Evolutionary conservation across 2,888 invertebrate genomes (phyloP).

Genomic region (Hydropsyche betteni): DNA sequence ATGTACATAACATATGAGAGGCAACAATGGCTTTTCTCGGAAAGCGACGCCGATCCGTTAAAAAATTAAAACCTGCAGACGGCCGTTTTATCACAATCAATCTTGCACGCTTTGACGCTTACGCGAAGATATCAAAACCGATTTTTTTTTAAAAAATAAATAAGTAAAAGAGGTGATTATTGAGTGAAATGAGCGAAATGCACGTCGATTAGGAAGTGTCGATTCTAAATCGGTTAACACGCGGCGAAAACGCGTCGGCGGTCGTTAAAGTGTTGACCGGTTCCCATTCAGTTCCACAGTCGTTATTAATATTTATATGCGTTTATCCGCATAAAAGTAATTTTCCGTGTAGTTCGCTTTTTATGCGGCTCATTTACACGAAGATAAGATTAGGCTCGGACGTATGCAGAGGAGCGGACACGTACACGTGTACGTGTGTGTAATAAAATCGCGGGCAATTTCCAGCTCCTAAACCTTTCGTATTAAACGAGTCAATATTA

Average conservation of each 20-base stretch:
- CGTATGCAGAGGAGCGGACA: slow-evolving; percentile 9
- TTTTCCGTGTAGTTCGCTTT: slow-evolving; percentile 42
- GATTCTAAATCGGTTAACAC: background rate
- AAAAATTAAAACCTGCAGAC: no score
- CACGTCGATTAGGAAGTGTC: background rate
- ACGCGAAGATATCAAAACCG: no score
- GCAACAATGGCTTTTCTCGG: no score
- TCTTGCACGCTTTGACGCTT: no score
- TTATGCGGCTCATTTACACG: slow-evolving; percentile 39
- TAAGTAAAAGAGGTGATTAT: background rate
- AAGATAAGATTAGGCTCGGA: slow-evolving; percentile 34
- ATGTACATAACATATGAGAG: no score
- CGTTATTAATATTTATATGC: slow-evolving; percentile 41
- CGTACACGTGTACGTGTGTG: background rate
- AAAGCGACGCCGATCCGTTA: no score
- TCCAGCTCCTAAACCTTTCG: slow-evolving; percentile 1
- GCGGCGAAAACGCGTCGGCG: slow-evolving; percentile 4
- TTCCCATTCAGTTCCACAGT: background rate
- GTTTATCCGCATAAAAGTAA: slow-evolving; percentile 40
- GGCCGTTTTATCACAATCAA: no score
- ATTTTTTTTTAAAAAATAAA: no score
- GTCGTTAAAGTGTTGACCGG: slow-evolving; percentile 1
- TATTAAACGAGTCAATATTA: slow-evolving; percentile 22
- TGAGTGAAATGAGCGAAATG: background rate
- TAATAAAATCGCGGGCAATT: slow-evolving; percentile 10